Percentiles rank a stretch among this genome's conserved stretches.
Evolutionary conservation across 2,797 vertebrate species (phyloP).

Genomic region (Poeciliopsis paucimaculata): DNA sequence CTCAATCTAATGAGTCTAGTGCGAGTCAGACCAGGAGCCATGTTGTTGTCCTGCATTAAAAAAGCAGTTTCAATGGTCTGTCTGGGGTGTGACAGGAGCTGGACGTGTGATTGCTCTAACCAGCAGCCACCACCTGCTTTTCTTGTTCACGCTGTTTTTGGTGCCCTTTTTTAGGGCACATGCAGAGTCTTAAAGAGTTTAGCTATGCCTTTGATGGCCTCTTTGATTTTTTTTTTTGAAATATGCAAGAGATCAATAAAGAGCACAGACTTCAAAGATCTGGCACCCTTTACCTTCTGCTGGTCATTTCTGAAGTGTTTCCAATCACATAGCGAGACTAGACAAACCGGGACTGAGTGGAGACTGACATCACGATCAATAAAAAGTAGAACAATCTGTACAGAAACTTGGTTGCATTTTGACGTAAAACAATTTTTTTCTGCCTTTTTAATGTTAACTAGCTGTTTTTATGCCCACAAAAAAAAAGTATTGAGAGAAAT

Average conservation of each 20-base stretch:
- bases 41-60: constrained; percentile 69
- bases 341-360: constrained; percentile 68
- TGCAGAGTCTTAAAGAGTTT: constrained; percentile 82
- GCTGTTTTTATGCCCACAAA: constrained; percentile 33
- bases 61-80: constrained; percentile 68
- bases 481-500: constrained; percentile 25
- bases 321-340: constrained; percentile 76
- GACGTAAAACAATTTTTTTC: constrained; percentile 34
- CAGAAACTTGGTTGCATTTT: constrained; percentile 48
- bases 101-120: constrained; percentile 65
- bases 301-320: constrained; percentile 87
- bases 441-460: constrained; percentile 26
- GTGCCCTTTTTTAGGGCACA: constrained; percentile 74
- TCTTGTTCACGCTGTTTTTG: constrained; percentile 82
- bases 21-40: constrained; percentile 66
- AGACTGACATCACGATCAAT: constrained; percentile 64
- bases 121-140: constrained; percentile 83
- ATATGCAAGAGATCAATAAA: constrained; percentile 86
- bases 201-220: constrained; percentile 83
- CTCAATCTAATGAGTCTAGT: constrained; percentile 65
- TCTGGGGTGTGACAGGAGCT: constrained; percentile 59
- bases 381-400: constrained; percentile 51
- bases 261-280: constrained; percentile 86
- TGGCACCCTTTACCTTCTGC: constrained; percentile 83
- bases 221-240: constrained; percentile 83